phyloP scores from a whole-genome alignment of 1,140 invertebrate genomes.

The Zelostemma sp. region DNA sequence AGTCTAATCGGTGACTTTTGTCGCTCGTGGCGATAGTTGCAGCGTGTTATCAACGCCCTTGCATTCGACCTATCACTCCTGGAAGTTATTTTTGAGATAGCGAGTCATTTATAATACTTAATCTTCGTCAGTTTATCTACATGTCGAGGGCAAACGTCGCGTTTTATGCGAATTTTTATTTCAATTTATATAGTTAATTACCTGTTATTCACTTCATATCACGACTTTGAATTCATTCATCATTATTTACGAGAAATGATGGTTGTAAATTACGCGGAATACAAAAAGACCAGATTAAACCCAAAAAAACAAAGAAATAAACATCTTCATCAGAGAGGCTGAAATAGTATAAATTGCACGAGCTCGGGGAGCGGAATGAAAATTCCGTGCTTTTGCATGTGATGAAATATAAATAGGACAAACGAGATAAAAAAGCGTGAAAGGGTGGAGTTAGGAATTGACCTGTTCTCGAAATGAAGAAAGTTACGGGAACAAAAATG shows the following conservation, averaged over 20 bases:
- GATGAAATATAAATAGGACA: constrained; percentile 25
- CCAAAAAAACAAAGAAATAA: constrained; percentile 38
- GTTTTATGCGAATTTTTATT: too few species aligned
- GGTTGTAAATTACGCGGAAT: too few species aligned
- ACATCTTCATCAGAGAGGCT: constrained; percentile 53
- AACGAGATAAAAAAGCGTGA: constrained; percentile 36
- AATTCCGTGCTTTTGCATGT: constrained; percentile 37
- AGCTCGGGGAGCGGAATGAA: constrained; percentile 45
- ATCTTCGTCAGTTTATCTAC: background rate
- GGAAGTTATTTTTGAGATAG: constrained; percentile 15
- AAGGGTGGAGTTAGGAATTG: constrained; percentile 31
- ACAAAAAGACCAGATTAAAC: constrained; percentile 29
- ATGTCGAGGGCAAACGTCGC: too few species aligned
- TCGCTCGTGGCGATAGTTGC: constrained; percentile 40
- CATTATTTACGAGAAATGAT: too few species aligned
- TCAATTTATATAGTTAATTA: too few species aligned
- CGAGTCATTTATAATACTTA: background rate
- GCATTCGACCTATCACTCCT: constrained; percentile 17
- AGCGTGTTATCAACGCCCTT: constrained; percentile 24
- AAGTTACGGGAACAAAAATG: constrained; percentile 34
- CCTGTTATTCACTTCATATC: too few species aligned
- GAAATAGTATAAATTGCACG: constrained; percentile 56
- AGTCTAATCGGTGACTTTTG: constrained; percentile 52
- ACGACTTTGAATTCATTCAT: too few species aligned
- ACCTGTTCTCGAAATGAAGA: constrained; percentile 42